A percentile compares a stretch with the other conserved stretches of the same genome.
Conservation (phyloP, 64 coral and sea anemone species). For the Pocillopora verrucosa region DNA sequence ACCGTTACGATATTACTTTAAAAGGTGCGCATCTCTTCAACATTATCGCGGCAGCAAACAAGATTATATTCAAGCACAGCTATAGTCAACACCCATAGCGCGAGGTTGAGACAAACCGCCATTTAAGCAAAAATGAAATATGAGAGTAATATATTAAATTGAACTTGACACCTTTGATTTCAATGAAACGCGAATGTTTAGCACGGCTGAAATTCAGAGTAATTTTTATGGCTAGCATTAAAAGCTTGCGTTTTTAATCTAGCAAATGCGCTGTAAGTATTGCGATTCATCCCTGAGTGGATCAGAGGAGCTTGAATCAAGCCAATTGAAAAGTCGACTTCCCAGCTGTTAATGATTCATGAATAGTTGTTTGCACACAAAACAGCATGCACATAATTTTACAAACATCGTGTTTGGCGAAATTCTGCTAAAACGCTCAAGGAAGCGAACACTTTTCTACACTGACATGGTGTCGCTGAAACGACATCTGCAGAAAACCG, state of each 20-base stretch:
- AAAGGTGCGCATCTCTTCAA: not conserved
- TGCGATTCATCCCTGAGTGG: not conserved
- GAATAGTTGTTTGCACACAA: not conserved
- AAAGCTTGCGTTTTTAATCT: not conserved
- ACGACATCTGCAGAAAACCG: not conserved
- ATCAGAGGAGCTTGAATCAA: not conserved
- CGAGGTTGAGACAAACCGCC: not conserved
- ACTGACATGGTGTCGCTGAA: not conserved
- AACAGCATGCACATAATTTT: not conserved
- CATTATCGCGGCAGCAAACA: not conserved
- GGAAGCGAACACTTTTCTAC: not conserved
- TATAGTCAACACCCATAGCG: not conserved
- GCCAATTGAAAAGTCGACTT: not conserved
- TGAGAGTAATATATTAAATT: not conserved
- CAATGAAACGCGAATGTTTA: not conserved
- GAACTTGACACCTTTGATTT: not conserved
- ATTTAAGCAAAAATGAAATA: constrained; percentile 1
- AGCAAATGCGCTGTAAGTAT: too few species aligned
- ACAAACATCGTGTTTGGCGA: not conserved
- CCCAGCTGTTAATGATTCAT: constrained; percentile 4
- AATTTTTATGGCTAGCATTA: not conserved
- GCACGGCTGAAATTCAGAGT: not conserved
- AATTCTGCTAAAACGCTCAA: not conserved
- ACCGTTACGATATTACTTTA: not conserved
- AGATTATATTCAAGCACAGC: not conserved